phyloP scores from a whole-genome alignment of 2,888 invertebrate species.

The Agrochola litura region DNA sequence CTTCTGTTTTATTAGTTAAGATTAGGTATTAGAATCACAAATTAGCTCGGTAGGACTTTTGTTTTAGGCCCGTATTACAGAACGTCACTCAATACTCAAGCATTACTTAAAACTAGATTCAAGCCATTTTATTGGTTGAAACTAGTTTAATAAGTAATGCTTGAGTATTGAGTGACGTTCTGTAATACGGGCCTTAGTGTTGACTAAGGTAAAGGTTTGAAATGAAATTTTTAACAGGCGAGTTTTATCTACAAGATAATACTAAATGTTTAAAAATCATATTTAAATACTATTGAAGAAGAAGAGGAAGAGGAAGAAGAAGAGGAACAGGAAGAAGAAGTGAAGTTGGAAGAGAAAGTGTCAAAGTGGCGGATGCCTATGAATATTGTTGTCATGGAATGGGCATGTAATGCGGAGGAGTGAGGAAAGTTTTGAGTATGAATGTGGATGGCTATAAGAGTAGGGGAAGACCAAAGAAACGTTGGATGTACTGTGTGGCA shows the following conservation, averaged over 20 bases:
- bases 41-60: slow-evolving; percentile 19
- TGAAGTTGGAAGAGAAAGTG: too few species aligned
- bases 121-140: too few species aligned
- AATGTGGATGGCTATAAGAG: not conserved
- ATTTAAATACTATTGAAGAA: not conserved
- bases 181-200: too few species aligned
- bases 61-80: too few species aligned
- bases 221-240: not conserved
- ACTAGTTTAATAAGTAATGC: too few species aligned
- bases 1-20: slow-evolving; percentile 48
- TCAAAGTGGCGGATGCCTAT: not conserved
- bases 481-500: not conserved
- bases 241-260: not conserved
- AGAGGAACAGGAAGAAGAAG: too few species aligned
- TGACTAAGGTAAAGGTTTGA: not conserved
- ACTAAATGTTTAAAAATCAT: not conserved
- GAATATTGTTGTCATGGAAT: too few species aligned
- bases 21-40: slow-evolving; percentile 24
- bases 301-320: too few species aligned
- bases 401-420: not conserved
- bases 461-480: too few species aligned
- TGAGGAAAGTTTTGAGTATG: not conserved
- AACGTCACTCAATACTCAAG: too few species aligned
- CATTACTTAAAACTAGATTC: too few species aligned
- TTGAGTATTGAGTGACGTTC: too few species aligned